phyloP scores from a whole-genome alignment of 1,140 invertebrate species.

The Epicauta chinensis region DNA sequence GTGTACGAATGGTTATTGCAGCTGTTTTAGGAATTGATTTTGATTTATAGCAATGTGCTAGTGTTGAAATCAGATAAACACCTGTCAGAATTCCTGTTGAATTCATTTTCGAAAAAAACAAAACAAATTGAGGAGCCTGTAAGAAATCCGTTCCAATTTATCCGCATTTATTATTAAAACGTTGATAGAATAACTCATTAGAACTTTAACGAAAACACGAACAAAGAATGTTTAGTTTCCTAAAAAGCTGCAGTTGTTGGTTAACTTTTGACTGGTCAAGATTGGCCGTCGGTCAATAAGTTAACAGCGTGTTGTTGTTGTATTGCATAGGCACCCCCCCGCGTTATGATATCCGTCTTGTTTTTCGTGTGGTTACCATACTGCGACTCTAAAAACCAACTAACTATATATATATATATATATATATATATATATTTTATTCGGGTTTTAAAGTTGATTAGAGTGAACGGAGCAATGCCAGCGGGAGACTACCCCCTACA shows the following conservation, averaged over 20 bases:
- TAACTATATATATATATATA: no score
- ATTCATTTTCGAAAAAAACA: no score
- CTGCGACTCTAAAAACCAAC: slow-evolving; percentile 15
- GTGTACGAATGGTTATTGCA: no score
- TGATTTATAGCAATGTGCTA: no score
- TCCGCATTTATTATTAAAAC: no score
- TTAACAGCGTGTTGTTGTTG: slow-evolving; percentile 12
- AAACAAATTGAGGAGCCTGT: no score
- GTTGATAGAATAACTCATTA: slow-evolving; percentile 2
- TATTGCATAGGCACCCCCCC: slow-evolving; percentile 13
- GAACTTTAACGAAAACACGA: background rate
- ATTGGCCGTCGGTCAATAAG: slow-evolving; percentile 17
- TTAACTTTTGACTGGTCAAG: background rate
- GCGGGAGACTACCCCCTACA: slow-evolving; percentile 38
- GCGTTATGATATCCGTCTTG: slow-evolving; percentile 8
- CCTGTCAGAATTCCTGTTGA: no score
- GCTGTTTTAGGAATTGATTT: no score
- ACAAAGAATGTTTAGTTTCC: no score
- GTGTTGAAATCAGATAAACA: no score
- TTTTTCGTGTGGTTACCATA: slow-evolving; percentile 21
- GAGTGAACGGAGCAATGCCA: slow-evolving; percentile 36
- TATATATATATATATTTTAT: slow-evolving; percentile 40
- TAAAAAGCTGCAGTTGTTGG: background rate
- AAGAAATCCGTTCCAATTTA: no score
- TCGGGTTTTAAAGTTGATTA: slow-evolving; percentile 41